Evolutionary conservation across 2,797 vertebrate species (phyloP).

Genomic region (Danio aesculapii): DNA sequence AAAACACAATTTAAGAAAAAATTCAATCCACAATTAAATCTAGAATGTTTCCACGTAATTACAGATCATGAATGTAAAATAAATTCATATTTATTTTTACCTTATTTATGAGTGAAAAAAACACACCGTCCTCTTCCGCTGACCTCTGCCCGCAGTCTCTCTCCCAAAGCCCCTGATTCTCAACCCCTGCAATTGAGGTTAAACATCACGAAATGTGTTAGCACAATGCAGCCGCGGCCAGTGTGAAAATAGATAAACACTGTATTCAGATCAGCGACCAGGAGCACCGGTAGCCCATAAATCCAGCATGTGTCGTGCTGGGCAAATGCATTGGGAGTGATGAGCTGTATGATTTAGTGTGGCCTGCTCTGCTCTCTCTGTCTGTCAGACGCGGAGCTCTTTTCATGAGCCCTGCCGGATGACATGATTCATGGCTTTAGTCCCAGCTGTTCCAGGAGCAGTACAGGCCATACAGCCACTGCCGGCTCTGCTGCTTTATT

Average conservation of each 20-base stretch:
- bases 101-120: background rate
- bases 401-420: conserved; percentile 42
- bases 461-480: conserved; percentile 23
- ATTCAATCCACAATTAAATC: too few relatives aligned
- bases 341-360: conserved; percentile 73
- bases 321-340: conserved; percentile 71
- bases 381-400: conserved; percentile 49
- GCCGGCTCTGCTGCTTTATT: conserved; percentile 44
- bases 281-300: conserved; percentile 32
- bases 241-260: conserved; percentile 34
- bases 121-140: conserved; percentile 8
- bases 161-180: background rate
- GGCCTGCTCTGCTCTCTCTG: conserved; percentile 39
- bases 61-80: background rate
- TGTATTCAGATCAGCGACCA: conserved; percentile 35
- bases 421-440: conserved; percentile 51
- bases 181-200: conserved; percentile 19
- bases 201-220: conserved; percentile 17
- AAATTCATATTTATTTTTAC: background rate
- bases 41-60: too few relatives aligned
- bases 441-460: conserved; percentile 35
- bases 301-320: conserved; percentile 65
- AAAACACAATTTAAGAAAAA: too few relatives aligned
- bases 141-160: conserved; percentile 12
- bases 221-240: background rate